Evolutionary conservation across 2,113 vertebrate species (phyloP).

Genomic region (Odontophorus gujanensis): DNA sequence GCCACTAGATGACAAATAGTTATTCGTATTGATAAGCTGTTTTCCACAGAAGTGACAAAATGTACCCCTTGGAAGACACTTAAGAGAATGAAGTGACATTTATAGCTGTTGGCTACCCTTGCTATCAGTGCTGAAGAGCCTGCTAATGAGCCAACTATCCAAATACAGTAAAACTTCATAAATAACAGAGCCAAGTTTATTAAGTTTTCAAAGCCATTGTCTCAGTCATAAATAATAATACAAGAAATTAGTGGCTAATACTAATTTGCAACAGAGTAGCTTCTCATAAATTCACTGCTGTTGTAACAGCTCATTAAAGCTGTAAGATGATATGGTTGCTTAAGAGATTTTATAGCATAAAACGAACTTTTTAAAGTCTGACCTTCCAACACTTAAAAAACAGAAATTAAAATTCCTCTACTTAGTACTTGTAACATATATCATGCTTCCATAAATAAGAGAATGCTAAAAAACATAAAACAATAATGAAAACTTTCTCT

Average conservation of each 20-base stretch:
- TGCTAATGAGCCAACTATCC: slow-evolving; percentile 30
- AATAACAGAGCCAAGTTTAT: slow-evolving; percentile 44
- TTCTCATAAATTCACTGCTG: slow-evolving; percentile 38
- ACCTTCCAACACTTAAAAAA: neutral
- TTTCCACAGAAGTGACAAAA: neutral
- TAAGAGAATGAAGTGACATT: slow-evolving; percentile 26
- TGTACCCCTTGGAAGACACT: neutral
- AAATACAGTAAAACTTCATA: slow-evolving; percentile 36
- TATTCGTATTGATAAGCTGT: neutral
- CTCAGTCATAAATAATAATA: slow-evolving; percentile 46
- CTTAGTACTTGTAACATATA: neutral
- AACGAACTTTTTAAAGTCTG: neutral
- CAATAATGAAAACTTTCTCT: neutral
- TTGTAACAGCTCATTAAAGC: slow-evolving; percentile 39
- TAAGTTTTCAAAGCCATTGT: slow-evolving; percentile 44
- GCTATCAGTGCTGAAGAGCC: neutral
- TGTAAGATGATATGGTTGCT: slow-evolving; percentile 4
- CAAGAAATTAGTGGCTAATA: slow-evolving; percentile 36
- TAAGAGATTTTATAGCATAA: slow-evolving; percentile 9
- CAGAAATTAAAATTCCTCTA: neutral
- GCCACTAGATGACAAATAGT: neutral
- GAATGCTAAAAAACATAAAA: neutral
- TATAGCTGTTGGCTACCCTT: slow-evolving; percentile 13
- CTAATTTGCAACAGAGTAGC: neutral
- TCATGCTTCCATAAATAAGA: neutral